phyloP scores from a whole-genome alignment of 92 coral and sea anemone species.

The Zoanthus gigantus region DNA sequence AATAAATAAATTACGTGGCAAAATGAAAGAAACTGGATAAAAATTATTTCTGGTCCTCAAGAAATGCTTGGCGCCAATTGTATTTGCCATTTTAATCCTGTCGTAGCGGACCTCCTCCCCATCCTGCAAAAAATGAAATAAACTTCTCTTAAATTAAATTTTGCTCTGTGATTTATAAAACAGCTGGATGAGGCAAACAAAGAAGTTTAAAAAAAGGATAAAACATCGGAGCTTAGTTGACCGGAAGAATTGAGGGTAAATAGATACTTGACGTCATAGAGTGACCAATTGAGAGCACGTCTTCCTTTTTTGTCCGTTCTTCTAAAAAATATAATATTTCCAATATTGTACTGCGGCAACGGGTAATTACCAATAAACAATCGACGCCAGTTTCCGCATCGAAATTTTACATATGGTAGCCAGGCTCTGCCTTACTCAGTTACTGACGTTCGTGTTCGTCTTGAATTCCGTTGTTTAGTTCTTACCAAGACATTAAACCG shows the following conservation, averaged over 20 bases:
- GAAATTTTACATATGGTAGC: conserved; percentile 37
- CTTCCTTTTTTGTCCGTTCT: neutral
- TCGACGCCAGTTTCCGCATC: conserved; percentile 43
- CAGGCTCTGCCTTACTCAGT: neutral
- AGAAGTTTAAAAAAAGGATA: neutral
- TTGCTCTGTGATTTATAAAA: too few relatives aligned
- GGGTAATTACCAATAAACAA: conserved; percentile 42
- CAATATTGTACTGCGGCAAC: neutral
- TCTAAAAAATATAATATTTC: neutral
- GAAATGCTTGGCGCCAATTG: neutral
- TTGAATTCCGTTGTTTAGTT: conserved; percentile 9
- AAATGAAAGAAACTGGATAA: neutral
- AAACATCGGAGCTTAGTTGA: neutral
- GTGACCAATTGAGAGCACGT: neutral
- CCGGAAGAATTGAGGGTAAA: neutral
- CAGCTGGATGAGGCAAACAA: neutral
- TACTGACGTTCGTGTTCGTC: conserved; percentile 30
- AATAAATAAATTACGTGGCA: neutral
- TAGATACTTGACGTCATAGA: neutral
- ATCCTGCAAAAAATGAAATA: too few relatives aligned
- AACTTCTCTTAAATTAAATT: too few relatives aligned
- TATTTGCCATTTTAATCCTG: neutral
- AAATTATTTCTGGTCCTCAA: neutral
- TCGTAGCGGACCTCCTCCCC: too few relatives aligned
- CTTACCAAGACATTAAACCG: conserved; percentile 19